Evolutionary conservation across 2,797 vertebrate genomes (phyloP).

Genomic region (Hippopotamyrus pictus): DNA sequence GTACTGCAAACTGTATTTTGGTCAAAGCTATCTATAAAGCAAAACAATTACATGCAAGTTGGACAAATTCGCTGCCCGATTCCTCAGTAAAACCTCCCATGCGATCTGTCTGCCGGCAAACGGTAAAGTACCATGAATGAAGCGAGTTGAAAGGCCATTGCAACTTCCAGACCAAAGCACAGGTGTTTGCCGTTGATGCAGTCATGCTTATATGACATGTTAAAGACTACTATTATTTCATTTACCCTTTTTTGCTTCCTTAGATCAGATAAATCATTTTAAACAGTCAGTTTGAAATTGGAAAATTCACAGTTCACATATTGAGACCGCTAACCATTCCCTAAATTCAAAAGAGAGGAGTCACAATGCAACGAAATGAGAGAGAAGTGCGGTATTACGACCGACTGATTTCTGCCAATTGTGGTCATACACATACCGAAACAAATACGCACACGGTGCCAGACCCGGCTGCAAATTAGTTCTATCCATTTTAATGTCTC

Average conservation of each 20-base stretch:
- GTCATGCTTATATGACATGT: neutral
- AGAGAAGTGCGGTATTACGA: neutral
- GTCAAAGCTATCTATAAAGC: neutral
- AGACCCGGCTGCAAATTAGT: neutral
- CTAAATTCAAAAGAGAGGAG: neutral
- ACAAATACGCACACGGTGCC: neutral
- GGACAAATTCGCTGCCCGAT: neutral
- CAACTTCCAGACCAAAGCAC: neutral
- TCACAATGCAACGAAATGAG: neutral
- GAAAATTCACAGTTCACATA: neutral
- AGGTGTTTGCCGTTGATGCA: neutral
- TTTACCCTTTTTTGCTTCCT: neutral
- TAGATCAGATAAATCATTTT: neutral
- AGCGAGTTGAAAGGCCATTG: neutral
- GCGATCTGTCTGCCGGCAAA: neutral
- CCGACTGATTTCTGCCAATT: neutral
- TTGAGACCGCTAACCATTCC: neutral
- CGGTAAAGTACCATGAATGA: neutral
- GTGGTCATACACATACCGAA: neutral
- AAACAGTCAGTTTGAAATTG: neutral
- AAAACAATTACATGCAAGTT: neutral
- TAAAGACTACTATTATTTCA: neutral
- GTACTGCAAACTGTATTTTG: neutral
- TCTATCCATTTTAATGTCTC: neutral
- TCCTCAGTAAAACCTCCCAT: neutral